Conservation (phyloP, 2,888 invertebrate species). For the Drosophila tanythrix region DNA sequence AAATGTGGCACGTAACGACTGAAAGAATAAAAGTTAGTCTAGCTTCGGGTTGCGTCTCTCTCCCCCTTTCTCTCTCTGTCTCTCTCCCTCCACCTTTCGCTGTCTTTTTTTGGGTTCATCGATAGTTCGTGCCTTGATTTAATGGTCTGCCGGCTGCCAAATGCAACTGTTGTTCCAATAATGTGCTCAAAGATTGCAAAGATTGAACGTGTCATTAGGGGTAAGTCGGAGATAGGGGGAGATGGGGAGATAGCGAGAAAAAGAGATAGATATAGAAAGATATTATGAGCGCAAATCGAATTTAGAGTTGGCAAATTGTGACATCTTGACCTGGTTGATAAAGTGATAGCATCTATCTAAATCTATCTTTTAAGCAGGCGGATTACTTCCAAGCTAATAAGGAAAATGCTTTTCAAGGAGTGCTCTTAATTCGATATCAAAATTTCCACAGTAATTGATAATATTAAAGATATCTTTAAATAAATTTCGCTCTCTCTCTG, state of each 20-base stretch:
- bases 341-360: background rate
- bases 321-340: background rate
- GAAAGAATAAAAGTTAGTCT: conserved; percentile 2
- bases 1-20: conserved; percentile 56
- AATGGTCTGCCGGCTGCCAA: conserved; percentile 75
- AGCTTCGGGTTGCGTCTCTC: background rate
- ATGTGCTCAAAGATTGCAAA: conserved; percentile 34
- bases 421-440: background rate
- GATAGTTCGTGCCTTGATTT: conserved; percentile 79
- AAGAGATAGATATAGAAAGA: background rate
- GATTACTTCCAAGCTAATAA: background rate
- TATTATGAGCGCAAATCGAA: background rate
- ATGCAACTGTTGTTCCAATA: conserved; percentile 61
- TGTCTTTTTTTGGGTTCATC: conserved; percentile 58
- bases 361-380: background rate
- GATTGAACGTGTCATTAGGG: conserved; percentile 30
- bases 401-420: background rate
- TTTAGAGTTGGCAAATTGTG: background rate
- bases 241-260: background rate
- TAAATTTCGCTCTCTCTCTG: background rate
- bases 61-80: background rate
- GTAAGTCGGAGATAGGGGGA: background rate
- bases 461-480: background rate
- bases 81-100: background rate
- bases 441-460: background rate